These are phyloP conservation scores for Monopis laevigella DNA, from an alignment of 2,888 invertebrate species.

Conservation along the genomic window DNA sequence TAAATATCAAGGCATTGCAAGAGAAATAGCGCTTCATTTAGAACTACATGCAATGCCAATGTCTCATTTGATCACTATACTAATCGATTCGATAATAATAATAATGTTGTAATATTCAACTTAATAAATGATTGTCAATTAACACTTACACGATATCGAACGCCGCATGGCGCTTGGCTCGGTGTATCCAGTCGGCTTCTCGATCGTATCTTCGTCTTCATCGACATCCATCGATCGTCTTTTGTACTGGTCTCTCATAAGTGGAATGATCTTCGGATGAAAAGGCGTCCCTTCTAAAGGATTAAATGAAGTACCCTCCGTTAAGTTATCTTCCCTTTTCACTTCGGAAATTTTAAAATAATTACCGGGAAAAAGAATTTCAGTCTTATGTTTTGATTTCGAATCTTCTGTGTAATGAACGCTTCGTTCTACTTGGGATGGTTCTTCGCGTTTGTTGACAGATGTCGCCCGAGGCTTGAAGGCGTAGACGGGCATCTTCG, in stretches of 20 bases:
- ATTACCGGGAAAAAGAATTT: constrained; percentile 58
- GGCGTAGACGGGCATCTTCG: constrained; percentile 25
- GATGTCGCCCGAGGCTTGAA: constrained; percentile 50
- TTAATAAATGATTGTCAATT: background rate
- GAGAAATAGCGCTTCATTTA: constrained; percentile 1
- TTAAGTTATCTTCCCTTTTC: constrained; percentile 38
- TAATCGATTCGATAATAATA: background rate
- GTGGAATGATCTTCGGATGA: constrained; percentile 45
- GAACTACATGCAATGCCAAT: background rate
- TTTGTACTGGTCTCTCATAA: constrained; percentile 41
- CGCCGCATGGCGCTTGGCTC: constrained; percentile 41
- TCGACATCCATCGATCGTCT: constrained; percentile 39
- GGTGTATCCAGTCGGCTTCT: constrained; percentile 38
- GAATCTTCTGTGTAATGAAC: constrained; percentile 39
- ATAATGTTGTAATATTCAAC: background rate
- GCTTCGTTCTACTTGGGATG: constrained; percentile 32
- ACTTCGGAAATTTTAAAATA: constrained; percentile 57
- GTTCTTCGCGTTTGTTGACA: constrained; percentile 27
- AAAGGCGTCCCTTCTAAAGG: constrained; percentile 28
- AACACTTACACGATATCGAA: constrained; percentile 51
- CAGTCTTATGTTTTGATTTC: constrained; percentile 37
- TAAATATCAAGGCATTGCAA: background rate
- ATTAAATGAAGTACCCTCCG: constrained; percentile 24
- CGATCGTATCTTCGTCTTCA: constrained; percentile 34
- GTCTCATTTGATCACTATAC: background rate